Conservation (phyloP, 2,888 invertebrate genomes). For the Drosophila greeni region DNA sequence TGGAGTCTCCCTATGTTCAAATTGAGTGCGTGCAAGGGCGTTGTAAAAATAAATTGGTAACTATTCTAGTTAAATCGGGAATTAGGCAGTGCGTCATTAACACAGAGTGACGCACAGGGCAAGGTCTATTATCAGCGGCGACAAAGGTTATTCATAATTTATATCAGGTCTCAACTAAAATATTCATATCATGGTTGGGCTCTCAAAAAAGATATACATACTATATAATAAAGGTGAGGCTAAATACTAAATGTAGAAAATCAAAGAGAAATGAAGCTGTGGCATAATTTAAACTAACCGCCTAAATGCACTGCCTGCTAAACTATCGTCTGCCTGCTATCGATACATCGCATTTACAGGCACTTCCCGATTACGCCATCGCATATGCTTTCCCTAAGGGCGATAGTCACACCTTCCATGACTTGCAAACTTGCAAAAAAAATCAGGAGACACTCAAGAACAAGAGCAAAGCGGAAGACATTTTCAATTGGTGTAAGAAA, state of each 20-base stretch:
- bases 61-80: constrained; percentile 10
- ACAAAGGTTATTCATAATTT: constrained; percentile 4
- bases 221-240: background rate
- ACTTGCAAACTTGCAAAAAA: constrained; percentile 1
- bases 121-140: constrained; percentile 13
- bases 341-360: background rate
- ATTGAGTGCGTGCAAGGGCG: constrained; percentile 10
- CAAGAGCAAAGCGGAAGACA: background rate
- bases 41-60: constrained; percentile 20
- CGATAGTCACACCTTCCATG: constrained; percentile 8
- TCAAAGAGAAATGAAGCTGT: background rate
- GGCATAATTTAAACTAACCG: background rate
- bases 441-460: background rate
- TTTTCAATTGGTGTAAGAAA: no score
- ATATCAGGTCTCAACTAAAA: background rate
- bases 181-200: background rate
- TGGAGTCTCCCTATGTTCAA: background rate
- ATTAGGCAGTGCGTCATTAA: constrained; percentile 16
- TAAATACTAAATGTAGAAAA: background rate
- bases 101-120: constrained; percentile 11
- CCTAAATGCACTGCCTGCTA: background rate
- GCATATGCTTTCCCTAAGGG: background rate
- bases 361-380: background rate
- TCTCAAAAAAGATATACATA: background rate
- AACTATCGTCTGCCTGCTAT: background rate